Conservation (phyloP, 2,113 vertebrate species). For the Felis catus region DNA sequence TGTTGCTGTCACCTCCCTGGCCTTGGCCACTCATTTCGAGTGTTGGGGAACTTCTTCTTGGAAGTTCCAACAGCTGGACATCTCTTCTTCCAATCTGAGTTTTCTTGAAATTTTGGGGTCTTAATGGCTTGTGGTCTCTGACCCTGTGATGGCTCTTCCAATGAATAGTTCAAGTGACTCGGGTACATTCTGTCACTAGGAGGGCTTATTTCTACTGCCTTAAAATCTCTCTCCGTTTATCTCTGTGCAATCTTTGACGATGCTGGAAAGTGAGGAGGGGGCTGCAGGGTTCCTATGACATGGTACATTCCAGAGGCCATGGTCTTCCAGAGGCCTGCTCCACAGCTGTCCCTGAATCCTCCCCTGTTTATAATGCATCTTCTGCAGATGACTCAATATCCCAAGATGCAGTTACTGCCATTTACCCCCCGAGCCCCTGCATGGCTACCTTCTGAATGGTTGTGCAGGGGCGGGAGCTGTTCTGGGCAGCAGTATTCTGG, state of each 20-base stretch:
- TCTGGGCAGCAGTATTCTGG: not conserved
- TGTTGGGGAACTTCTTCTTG: not conserved
- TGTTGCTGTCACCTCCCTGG: not conserved
- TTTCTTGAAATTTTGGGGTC: not conserved
- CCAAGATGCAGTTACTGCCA: not conserved
- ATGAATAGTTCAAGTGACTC: not conserved
- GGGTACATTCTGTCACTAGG: not conserved
- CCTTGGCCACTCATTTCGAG: not conserved
- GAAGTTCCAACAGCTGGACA: not conserved
- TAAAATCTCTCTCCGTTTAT: not conserved
- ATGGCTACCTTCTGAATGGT: not conserved
- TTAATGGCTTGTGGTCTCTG: not conserved
- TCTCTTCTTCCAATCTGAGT: not conserved
- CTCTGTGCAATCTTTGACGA: not conserved
- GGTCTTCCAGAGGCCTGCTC: not conserved
- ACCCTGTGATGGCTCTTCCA: not conserved
- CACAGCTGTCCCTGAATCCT: not conserved
- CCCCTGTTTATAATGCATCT: not conserved
- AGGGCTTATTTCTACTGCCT: not conserved
- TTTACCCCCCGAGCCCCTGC: rapidly evolving
- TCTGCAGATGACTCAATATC: not conserved
- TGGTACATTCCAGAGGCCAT: not conserved
- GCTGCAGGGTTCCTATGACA: not conserved
- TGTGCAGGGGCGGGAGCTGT: not conserved
- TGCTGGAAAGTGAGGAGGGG: not conserved